These are phyloP conservation scores for Scaeva pyrastri DNA, from an alignment of 2,888 invertebrate species.

Conservation along the genomic window DNA sequence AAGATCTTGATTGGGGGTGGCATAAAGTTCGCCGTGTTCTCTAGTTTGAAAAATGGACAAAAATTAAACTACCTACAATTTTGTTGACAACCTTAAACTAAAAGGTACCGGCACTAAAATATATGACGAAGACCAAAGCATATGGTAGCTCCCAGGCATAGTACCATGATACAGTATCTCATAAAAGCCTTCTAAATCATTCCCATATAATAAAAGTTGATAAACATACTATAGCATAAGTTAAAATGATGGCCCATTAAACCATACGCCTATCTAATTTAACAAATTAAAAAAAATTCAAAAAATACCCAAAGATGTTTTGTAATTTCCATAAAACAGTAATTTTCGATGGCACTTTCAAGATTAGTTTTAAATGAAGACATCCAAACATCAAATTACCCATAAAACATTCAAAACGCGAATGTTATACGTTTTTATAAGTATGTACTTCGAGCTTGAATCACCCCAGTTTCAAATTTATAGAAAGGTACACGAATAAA, in stretches of 20 bases:
- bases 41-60: no score
- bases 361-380: slow-evolving; percentile 64
- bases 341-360: slow-evolving; percentile 47
- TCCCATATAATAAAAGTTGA: not conserved
- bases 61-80: no score
- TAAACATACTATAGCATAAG: not conserved
- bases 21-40: no score
- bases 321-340: slow-evolving; percentile 69
- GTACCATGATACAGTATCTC: not conserved
- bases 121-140: not conserved
- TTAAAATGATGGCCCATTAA: slow-evolving; percentile 61
- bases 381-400: slow-evolving; percentile 69
- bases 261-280: slow-evolving; percentile 64
- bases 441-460: slow-evolving; percentile 1
- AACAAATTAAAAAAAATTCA: slow-evolving; percentile 66
- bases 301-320: not conserved
- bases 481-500: not conserved
- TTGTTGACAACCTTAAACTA: no score
- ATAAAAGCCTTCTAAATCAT: not conserved
- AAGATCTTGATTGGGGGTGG: no score
- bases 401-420: slow-evolving; percentile 64
- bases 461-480: slow-evolving; percentile 12
- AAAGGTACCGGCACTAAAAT: no score
- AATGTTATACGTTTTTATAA: slow-evolving; percentile 4
- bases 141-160: no score